phyloP scores from a whole-genome alignment of 2,797 vertebrate genomes.

The Anolis apletophallus region DNA sequence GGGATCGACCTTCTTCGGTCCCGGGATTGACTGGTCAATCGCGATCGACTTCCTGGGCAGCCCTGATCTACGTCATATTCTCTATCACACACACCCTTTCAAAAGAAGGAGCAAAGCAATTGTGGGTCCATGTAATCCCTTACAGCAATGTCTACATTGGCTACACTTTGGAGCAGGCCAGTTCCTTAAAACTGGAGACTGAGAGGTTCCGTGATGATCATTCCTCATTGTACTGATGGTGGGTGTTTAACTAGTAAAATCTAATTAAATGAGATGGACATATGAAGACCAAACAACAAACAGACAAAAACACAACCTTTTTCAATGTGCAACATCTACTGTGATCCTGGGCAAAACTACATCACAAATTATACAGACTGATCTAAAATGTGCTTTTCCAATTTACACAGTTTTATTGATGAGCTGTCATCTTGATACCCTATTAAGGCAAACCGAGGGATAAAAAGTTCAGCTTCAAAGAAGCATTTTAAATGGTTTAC shows the following conservation, averaged over 20 bases:
- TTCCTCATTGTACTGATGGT: not conserved
- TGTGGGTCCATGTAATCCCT: not conserved
- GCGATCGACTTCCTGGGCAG: too few relatives aligned
- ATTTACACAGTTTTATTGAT: not conserved
- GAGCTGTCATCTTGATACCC: not conserved
- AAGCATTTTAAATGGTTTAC: not conserved
- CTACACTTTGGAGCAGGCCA: not conserved
- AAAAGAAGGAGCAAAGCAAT: not conserved
- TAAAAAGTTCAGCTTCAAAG: not conserved
- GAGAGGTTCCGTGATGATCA: not conserved
- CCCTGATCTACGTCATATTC: not conserved
- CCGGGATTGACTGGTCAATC: too few relatives aligned
- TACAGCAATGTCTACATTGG: not conserved
- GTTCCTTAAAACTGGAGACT: not conserved
- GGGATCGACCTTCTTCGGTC: too few relatives aligned
- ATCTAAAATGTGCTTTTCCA: constrained; percentile 6
- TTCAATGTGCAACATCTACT: not conserved
- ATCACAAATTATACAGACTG: not conserved
- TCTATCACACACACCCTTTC: too few relatives aligned
- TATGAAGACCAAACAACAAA: not conserved
- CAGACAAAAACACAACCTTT: too few relatives aligned
- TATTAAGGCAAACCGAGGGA: not conserved
- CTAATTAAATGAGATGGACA: not conserved
- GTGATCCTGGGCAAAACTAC: not conserved
- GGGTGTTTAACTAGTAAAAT: not conserved